phyloP scores from a whole-genome alignment of 2,888 invertebrate genomes.

The Stenurella melanura region DNA sequence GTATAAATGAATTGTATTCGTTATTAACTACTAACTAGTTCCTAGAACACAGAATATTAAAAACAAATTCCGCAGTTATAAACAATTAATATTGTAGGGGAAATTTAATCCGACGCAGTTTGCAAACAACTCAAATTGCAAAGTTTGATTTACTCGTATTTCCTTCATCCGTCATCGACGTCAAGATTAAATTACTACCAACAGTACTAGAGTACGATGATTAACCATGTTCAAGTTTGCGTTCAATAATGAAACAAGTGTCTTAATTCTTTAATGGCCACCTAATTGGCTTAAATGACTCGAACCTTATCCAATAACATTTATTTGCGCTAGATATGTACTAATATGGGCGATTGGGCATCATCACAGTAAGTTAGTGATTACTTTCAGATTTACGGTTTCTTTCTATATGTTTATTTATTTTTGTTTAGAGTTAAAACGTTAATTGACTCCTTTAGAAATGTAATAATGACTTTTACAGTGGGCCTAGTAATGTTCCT shows the following conservation, averaged over 20 bases:
- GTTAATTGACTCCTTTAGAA: not conserved
- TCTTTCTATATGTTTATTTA: not conserved
- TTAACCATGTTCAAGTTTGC: slow-evolving; percentile 10
- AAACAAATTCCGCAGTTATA: not conserved
- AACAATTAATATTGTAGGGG: not conserved
- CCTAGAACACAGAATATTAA: too few relatives aligned
- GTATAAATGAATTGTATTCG: too few relatives aligned
- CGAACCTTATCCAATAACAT: slow-evolving; percentile 5
- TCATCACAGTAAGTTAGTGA: not conserved
- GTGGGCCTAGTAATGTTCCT: not conserved
- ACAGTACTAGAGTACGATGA: not conserved
- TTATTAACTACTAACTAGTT: too few relatives aligned
- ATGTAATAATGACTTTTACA: not conserved
- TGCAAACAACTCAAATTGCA: not conserved
- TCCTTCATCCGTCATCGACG: not conserved
- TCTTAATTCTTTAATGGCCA: slow-evolving; percentile 24
- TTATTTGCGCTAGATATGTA: not conserved
- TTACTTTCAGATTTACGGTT: not conserved
- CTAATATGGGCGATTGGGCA: not conserved
- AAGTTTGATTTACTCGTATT: not conserved
- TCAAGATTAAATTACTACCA: slow-evolving; percentile 15
- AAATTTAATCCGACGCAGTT: not conserved
- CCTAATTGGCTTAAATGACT: slow-evolving; percentile 20
- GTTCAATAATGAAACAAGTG: slow-evolving; percentile 19
- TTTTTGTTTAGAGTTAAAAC: not conserved